phyloP scores from a whole-genome alignment of 2,888 invertebrate species.

The Noctua comes region DNA sequence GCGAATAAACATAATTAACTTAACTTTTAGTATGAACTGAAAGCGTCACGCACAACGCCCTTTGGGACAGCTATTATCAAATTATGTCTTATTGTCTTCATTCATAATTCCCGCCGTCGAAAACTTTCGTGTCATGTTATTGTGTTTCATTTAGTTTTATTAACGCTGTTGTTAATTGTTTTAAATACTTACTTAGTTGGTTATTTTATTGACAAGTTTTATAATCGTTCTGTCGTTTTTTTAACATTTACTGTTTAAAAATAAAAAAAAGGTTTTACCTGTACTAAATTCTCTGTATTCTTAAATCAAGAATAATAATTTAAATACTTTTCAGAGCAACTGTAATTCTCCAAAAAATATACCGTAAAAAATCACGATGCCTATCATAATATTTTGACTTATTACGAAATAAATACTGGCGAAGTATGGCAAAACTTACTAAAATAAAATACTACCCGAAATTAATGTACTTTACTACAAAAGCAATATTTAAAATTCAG shows the following conservation, averaged over 20 bases:
- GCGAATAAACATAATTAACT: slow-evolving; percentile 61
- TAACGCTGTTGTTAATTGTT: background rate
- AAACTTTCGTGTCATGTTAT: slow-evolving; percentile 47
- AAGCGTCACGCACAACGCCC: slow-evolving; percentile 63
- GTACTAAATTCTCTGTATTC: background rate
- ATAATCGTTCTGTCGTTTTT: background rate
- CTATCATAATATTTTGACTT: background rate
- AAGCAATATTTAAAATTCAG: background rate
- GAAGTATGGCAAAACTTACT: background rate
- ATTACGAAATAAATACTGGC: background rate
- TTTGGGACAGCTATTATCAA: slow-evolving; percentile 57
- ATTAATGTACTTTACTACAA: background rate
- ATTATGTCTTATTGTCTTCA: slow-evolving; percentile 56
- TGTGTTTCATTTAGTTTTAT: slow-evolving; percentile 24
- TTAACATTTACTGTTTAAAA: no score
- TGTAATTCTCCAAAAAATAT: background rate
- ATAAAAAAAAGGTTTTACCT: no score
- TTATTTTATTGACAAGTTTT: background rate
- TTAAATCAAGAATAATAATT: background rate
- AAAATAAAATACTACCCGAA: background rate
- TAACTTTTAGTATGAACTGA: slow-evolving; percentile 57
- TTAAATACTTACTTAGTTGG: no score
- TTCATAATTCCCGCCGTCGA: slow-evolving; percentile 47
- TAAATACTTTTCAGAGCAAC: background rate
- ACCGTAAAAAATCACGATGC: background rate